These are phyloP conservation scores for Geopemphigus sp. DNA, from an alignment of 1,140 invertebrate species.

Conservation along the genomic window DNA sequence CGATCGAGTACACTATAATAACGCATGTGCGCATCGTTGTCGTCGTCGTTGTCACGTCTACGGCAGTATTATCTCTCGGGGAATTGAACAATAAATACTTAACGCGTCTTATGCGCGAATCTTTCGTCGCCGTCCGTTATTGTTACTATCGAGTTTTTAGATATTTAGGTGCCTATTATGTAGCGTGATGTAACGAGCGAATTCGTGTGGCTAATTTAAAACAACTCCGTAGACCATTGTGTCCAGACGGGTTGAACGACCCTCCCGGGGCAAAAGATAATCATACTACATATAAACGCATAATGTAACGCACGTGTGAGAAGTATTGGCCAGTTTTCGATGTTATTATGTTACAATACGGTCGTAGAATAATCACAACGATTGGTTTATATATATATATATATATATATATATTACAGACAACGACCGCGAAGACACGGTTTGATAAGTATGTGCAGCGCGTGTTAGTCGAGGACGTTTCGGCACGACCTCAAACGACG, in stretches of 20 bases:
- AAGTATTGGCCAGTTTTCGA: no score
- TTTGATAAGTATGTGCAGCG: conserved; percentile 33
- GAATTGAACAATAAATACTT: not conserved
- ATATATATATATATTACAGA: no score
- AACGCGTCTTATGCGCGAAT: not conserved
- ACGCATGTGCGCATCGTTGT: not conserved
- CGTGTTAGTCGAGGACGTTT: conserved; percentile 27
- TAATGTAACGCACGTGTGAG: no score
- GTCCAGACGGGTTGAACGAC: conserved; percentile 40
- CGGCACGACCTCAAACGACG: conserved; percentile 10
- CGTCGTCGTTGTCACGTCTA: not conserved
- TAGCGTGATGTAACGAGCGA: conserved; percentile 58
- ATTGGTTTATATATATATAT: no score
- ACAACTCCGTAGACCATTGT: conserved; percentile 7
- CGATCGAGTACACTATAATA: not conserved
- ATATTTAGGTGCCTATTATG: no score
- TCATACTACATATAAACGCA: not conserved
- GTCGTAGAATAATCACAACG: not conserved
- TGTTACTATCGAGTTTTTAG: conserved; percentile 9
- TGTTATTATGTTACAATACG: not conserved
- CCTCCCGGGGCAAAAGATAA: not conserved
- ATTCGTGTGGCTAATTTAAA: conserved; percentile 11
- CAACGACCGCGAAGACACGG: conserved; percentile 40
- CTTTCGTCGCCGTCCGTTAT: not conserved
- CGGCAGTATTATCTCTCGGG: not conserved